A percentile compares a stretch with the other conserved stretches of the same genome.
These are phyloP conservation scores for Tapera naevia DNA, from an alignment of 2,797 vertebrate genomes.

Conservation along the genomic window DNA sequence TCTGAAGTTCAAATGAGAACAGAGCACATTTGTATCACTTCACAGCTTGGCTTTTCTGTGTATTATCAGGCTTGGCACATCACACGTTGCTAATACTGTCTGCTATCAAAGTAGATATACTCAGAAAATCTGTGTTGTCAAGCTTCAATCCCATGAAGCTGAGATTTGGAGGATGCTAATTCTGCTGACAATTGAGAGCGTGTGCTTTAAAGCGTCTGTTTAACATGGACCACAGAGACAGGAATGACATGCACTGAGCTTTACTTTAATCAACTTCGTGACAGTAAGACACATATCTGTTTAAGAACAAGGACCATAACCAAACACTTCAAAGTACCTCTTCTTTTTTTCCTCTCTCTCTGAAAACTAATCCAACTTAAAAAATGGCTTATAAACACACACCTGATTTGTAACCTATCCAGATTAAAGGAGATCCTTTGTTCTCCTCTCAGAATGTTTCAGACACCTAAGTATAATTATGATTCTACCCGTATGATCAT, in stretches of 20 bases:
- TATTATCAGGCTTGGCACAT: neutral
- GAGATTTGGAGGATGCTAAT: neutral
- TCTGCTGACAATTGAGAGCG: neutral
- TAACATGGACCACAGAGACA: neutral
- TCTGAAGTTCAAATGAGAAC: too few relatives aligned
- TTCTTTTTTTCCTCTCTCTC: neutral
- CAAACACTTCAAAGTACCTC: constrained; percentile 48
- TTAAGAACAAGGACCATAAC: neutral
- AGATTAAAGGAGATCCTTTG: neutral
- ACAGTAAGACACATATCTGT: constrained; percentile 14
- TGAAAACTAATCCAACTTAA: constrained; percentile 38
- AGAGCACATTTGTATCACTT: neutral
- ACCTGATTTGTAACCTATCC: neutral
- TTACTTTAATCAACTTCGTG: constrained; percentile 39
- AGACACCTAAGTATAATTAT: neutral
- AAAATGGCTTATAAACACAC: neutral
- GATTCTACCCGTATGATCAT: neutral
- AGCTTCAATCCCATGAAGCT: neutral
- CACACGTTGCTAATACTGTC: neutral
- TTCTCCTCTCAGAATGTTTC: neutral
- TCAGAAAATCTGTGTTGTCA: neutral
- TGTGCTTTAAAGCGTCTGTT: neutral
- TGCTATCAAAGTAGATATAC: neutral
- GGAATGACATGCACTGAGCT: neutral
- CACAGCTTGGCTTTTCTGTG: neutral